Conservation (phyloP, 2,113 vertebrate species). For the Muntiacus reevesi region DNA sequence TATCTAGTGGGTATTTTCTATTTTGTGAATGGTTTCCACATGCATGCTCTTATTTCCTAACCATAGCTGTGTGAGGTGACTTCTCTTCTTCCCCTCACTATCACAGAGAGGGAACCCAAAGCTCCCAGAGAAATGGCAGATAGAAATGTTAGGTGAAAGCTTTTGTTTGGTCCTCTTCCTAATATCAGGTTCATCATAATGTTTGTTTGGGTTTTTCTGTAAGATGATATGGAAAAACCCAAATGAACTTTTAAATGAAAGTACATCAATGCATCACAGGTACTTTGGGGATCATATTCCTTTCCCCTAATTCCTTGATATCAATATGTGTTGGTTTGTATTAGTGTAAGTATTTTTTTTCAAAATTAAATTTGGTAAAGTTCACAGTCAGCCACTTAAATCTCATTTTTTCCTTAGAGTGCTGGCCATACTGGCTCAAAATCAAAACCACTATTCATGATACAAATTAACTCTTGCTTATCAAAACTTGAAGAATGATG, state of each 20-base stretch:
- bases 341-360: background rate
- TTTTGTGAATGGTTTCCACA: background rate
- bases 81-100: background rate
- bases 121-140: background rate
- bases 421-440: background rate
- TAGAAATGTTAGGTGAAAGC: background rate
- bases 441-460: background rate
- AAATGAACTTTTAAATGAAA: background rate
- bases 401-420: slow-evolving; percentile 21
- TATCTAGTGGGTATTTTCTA: background rate
- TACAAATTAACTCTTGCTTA: slow-evolving; percentile 1
- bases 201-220: background rate
- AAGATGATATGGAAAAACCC: background rate
- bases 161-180: background rate
- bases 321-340: background rate
- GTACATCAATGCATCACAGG: background rate
- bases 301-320: slow-evolving; percentile 14
- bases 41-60: background rate
- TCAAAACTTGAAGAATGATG: background rate
- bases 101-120: background rate
- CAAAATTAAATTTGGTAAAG: background rate
- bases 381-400: background rate
- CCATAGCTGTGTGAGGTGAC: background rate
- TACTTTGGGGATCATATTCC: background rate
- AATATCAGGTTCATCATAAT: background rate